Evolutionary conservation across 2,113 vertebrate species (phyloP), one percentile per base, ranked within the genome.

Genomic region (Hippolais icterina): DNA sequence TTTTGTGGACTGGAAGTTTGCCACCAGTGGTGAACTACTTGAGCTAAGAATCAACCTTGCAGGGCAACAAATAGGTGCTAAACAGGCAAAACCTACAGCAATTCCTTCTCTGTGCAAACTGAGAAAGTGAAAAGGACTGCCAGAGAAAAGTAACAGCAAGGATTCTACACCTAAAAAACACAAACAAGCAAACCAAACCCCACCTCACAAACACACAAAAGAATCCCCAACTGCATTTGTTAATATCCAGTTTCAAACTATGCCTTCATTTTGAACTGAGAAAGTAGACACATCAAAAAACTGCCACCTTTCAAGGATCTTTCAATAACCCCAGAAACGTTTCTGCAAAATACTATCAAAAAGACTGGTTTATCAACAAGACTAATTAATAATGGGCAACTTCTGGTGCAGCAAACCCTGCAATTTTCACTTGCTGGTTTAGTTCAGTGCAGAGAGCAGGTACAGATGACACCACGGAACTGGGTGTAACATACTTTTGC

Each of bases 401-500:
- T 54, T 69, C 22, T 53, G 9, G 17, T 21, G 33, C 22, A 31
- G 19, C 41, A 59, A 82, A 33, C 42, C 23, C 12, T 42, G 24
- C 35, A 72, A 56, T 42, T 37, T 42, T 65, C 64, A 63, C n/a
- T 94, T 8, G 10, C 52, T 56, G 90, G 24, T 91, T 27, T 87
- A 52, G 16, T 4, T 53, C 54, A 71, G 49, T 21, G 66, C 22
- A 88, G 49, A 70, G 8, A 86, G 22, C 16, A 63, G 49, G 14
- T 18, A 54, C 3, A 63, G 8, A 7, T 10, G 82, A 57, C 28
- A 68, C 12, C 6, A n/a, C 37, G 49, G 65, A 79, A 44, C 20
- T 35, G 21, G 5, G 20, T 42, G 63, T 31, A 46, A 31, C 44
- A 70, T 97, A 98, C 99, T 99, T 99, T 93, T 99, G 99, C 97